Base-by-base conservation (phyloP, 1,140 invertebrate genomes). In the Eulimnadia texana region DNA sequence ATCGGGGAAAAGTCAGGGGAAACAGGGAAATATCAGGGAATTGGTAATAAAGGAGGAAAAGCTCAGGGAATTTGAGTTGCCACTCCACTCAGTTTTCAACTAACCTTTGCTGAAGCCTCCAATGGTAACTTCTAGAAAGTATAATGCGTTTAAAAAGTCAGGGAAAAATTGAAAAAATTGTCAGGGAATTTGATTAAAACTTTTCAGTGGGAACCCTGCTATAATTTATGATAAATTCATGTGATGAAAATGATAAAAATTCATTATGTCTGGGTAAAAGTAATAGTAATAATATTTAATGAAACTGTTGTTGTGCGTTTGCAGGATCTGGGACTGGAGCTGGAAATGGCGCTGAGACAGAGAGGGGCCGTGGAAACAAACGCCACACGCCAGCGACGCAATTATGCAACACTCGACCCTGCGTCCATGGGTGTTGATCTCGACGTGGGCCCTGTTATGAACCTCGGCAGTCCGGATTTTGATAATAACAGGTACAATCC, bases 341-440 rank as follows among this genome's bases (percentile, higher is more conserved):
- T 60, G 49, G 58, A 60, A n/a, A 25, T 60, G 47, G 58, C 50
- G 24, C n/a, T n/a, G n/a, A n/a, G n/a, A n/a, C n/a, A n/a, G n/a
- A 47, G 58, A 2, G 29, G 24, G 9, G 58, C 47, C 6, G 33
- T 28, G 6, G 52, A 49, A 33, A 50, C 50, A n/a, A 63, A 72
- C 47, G 70, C 72, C 62, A 73, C 74, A 16, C 76, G 79, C 42
- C 78, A 77, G 42, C 74, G 83, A 42, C 76, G 81, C 64, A 73
- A 77, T 19, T 84, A 84, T 69, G 81, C 82, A 19, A 71, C 76
- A 33, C 72, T 85, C 27, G 82, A 84, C 72, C 77, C 84, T 54
- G 78, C 77, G 50, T 81, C 82, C 60, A 84, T 85, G 83, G 83
- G 83, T 23, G 81, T 85, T n/a, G 80, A 84, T 68, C 75, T 83